Conservation (phyloP, 2,113 vertebrate genomes). For the Macroglossus sobrinus region DNA sequence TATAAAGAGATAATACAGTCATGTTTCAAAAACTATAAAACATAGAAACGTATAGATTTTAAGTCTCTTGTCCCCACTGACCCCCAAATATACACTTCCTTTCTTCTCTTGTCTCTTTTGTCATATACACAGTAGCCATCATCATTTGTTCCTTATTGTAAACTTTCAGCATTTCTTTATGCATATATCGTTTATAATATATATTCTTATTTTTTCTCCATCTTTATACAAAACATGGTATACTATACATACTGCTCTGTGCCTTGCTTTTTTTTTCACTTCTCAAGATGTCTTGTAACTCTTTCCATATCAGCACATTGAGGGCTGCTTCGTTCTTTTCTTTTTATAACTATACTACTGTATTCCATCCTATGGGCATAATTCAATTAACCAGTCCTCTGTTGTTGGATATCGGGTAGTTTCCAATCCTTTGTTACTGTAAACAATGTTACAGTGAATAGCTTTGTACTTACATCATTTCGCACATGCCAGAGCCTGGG, state of each 20-base stretch:
- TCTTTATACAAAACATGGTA: neutral
- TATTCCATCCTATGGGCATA: neutral
- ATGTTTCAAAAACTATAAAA: neutral
- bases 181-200: neutral
- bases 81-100: neutral
- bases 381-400: neutral
- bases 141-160: neutral
- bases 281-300: neutral
- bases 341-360: neutral
- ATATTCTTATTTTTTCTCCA: neutral
- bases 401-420: neutral
- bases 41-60: neutral
- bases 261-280: neutral
- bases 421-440: neutral
- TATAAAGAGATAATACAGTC: neutral
- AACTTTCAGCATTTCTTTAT: neutral
- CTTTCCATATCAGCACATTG: neutral
- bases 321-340: conserved; percentile 24
- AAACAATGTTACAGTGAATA: neutral
- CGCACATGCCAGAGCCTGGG: neutral
- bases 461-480: neutral
- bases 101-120: neutral
- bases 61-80: neutral
- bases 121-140: neutral
- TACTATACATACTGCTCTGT: neutral